These are phyloP conservation scores for Caenorhabditis becei DNA, from an alignment of 2,888 invertebrate species.

Conservation along the genomic window DNA sequence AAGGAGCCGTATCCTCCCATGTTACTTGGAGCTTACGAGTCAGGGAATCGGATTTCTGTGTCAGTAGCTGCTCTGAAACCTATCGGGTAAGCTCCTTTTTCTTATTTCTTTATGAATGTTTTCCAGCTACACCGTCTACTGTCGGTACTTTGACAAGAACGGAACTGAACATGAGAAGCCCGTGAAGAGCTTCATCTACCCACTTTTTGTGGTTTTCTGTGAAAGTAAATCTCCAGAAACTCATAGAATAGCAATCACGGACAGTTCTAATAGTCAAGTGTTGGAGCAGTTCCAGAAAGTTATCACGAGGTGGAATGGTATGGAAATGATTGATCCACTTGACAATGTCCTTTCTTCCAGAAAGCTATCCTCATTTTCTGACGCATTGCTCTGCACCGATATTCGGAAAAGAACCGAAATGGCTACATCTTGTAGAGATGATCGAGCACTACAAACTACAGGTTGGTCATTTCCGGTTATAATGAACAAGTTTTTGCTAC, in stretches of 20 bases:
- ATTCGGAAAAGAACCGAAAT: conserved; percentile 50
- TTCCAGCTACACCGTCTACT: conserved; percentile 40
- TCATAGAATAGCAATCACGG: conserved; percentile 32
- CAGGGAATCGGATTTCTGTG: conserved; percentile 27
- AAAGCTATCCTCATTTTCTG: conserved; percentile 3
- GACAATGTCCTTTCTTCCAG: neutral
- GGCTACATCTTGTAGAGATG: conserved; percentile 49
- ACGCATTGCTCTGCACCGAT: conserved; percentile 49
- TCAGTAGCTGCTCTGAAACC: conserved; percentile 46
- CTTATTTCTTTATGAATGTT: neutral
- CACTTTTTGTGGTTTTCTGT: conserved; percentile 40
- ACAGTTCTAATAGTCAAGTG: conserved; percentile 5
- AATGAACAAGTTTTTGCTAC: too few species aligned
- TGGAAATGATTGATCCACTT: neutral
- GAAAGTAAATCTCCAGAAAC: conserved; percentile 26
- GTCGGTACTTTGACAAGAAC: conserved; percentile 36
- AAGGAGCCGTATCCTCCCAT: conserved; percentile 46
- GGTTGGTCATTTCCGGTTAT: too few species aligned
- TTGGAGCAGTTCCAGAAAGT: conserved; percentile 33
- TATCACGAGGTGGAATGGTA: conserved; percentile 36
- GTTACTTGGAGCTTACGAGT: conserved; percentile 35
- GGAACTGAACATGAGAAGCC: conserved; percentile 37
- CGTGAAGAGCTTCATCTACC: conserved; percentile 40
- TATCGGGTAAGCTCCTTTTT: conserved; percentile 19
- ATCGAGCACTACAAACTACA: conserved; percentile 51